Evolutionary conservation across 1,140 invertebrate species (phyloP), one percentile per base, ranked within the genome.

Genomic region (Sycophila sp.): DNA sequence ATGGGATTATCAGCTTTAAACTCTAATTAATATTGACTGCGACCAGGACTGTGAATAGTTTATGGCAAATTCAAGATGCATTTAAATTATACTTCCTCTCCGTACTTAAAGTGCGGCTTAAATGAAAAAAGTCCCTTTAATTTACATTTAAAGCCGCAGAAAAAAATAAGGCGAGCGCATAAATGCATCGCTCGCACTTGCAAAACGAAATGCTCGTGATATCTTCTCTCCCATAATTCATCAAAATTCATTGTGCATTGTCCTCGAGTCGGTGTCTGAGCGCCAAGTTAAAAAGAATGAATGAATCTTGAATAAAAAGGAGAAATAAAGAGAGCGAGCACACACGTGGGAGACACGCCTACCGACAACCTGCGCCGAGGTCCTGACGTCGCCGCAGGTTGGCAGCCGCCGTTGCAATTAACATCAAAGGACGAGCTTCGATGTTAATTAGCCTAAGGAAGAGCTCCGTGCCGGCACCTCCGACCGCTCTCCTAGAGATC

Each of bases 361-460:
- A 74, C 72, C 69, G 51, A 66, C 66, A 67, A 67, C 65, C 53
- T 67, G 65, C 56, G 24, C n/a, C n/a, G n/a, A n/a, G n/a, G n/a
- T n/a, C n/a, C n/a, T n/a, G n/a, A n/a, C n/a, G n/a, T n/a, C 51
- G 45, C 49, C 67, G 60, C 70, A 71, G 73, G 76, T 75, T 79
- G 47, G 45, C 45, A n/a, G 28, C 26, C 7, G 38, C 17, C 69
- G 51, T 53, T 28, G 74, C 72, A 78, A 78, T 78, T 78, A 78
- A 80, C 77, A 77, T 81, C 69, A 51, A 24, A 36, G 40, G 30
- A 63, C 51, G 65, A 75, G 72, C 51, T 79, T 81, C 67, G 77
- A 80, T 76, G 77, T 81, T 79, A 83, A 84, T 83, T 82, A 83
- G 81, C 78, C 75, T 79, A 77, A 79, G 72, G 73, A 75, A 75